Conservation (phyloP, 1,140 invertebrate species). For the Dufourea novaeangliae region DNA sequence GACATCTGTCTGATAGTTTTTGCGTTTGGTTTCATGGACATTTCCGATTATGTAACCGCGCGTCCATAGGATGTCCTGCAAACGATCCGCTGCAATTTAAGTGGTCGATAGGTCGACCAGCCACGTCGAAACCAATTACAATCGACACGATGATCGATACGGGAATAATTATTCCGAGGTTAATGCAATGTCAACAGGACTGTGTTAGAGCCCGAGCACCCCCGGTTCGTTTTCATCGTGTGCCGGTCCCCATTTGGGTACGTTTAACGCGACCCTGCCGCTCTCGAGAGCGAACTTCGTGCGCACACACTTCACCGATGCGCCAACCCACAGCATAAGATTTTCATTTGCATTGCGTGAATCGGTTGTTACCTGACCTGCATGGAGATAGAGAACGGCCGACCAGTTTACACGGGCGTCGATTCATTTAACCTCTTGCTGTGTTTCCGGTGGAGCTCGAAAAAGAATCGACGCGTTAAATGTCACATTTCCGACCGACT, state of each 20-base stretch:
- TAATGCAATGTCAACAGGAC: constrained; percentile 69
- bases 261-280: constrained; percentile 43
- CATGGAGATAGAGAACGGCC: too few species aligned
- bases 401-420: background rate
- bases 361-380: constrained; percentile 30
- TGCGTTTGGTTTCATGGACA: background rate
- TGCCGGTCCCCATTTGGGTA: constrained; percentile 31
- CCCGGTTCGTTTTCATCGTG: constrained; percentile 44
- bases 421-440: constrained; percentile 22
- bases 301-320: constrained; percentile 5
- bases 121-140: constrained; percentile 64
- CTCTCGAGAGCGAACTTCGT: constrained; percentile 26
- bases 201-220: constrained; percentile 37
- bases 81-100: constrained; percentile 46
- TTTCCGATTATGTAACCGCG: constrained; percentile 19
- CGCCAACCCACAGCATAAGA: constrained; percentile 51
- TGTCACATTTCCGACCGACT: background rate
- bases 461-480: background rate
- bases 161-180: constrained; percentile 67
- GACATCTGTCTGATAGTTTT: too few species aligned
- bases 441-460: background rate
- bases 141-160: constrained; percentile 68
- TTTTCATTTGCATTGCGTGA: constrained; percentile 60
- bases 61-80: constrained; percentile 15
- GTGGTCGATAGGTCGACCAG: constrained; percentile 51